phyloP scores from a whole-genome alignment of 1,140 invertebrate genomes.

The Zaprionus kolodkinae region DNA sequence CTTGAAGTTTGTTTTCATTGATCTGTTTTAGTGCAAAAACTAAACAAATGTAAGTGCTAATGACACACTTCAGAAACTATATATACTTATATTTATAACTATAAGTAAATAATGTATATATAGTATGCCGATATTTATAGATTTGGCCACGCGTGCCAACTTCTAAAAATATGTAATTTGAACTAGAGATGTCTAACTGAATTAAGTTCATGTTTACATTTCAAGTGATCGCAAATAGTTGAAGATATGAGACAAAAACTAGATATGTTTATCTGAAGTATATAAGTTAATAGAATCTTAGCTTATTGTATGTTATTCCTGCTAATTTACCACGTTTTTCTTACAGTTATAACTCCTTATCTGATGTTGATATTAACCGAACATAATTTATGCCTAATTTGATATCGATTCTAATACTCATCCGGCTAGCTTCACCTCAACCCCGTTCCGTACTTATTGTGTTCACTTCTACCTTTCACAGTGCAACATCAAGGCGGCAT shows the following conservation, averaged over 20 bases:
- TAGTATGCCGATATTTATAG: slow-evolving; percentile 29
- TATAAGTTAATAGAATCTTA: too few relatives aligned
- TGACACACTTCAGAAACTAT: slow-evolving; percentile 47
- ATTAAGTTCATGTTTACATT: slow-evolving; percentile 30
- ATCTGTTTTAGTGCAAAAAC: slow-evolving; percentile 26
- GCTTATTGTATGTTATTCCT: neutral
- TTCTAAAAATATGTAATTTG: slow-evolving; percentile 50
- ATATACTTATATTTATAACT: slow-evolving; percentile 13
- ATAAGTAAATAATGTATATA: neutral
- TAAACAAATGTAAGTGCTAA: slow-evolving; percentile 49
- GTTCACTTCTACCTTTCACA: slow-evolving; percentile 42
- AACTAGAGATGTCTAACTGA: slow-evolving; percentile 5
- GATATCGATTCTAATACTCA: neutral
- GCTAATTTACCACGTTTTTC: neutral
- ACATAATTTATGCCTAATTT: neutral
- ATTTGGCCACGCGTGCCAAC: slow-evolving; percentile 51
- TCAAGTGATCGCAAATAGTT: neutral
- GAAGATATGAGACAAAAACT: neutral
- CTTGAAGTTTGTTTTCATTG: slow-evolving; percentile 54
- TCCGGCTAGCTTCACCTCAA: neutral
- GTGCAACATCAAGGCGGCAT: slow-evolving; percentile 77
- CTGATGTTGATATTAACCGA: slow-evolving; percentile 4
- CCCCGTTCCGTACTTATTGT: slow-evolving; percentile 9
- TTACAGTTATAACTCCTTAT: neutral
- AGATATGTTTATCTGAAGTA: too few relatives aligned